phyloP scores from a whole-genome alignment of 2,113 vertebrate genomes.

The Origma solitaria region DNA sequence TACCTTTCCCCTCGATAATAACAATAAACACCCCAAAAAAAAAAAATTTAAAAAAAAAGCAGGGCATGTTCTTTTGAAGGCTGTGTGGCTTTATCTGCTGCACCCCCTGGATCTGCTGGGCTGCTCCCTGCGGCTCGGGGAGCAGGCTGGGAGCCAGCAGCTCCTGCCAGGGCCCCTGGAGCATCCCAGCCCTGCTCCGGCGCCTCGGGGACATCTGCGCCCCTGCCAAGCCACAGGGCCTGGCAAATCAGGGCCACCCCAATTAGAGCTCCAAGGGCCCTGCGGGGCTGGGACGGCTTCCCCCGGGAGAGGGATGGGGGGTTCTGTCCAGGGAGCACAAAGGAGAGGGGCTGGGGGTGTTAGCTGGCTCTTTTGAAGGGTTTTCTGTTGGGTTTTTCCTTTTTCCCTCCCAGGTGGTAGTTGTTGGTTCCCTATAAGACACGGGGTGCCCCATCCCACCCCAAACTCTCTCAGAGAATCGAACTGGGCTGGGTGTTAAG shows the following conservation, averaged over 20 bases:
- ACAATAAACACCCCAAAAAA: background rate
- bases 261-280: background rate
- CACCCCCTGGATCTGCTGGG: background rate
- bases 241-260: background rate
- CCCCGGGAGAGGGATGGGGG: fast-evolving
- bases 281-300: background rate
- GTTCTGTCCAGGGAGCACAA: background rate
- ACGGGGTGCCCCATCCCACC: background rate
- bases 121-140: background rate
- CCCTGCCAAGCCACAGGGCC: background rate
- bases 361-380: background rate
- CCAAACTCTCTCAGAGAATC: background rate
- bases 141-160: background rate
- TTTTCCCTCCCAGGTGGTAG: no score
- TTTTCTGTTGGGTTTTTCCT: background rate
- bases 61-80: background rate
- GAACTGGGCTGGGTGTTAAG: background rate
- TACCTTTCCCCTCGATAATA: background rate
- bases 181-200: background rate
- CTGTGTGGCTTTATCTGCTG: background rate
- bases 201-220: background rate
- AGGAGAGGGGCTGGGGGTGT: background rate
- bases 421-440: background rate
- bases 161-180: background rate
- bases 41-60: background rate